A percentile compares a stretch with the other conserved stretches of the same genome.
These are phyloP conservation scores for Anser cygnoides DNA, from an alignment of 2,113 vertebrate genomes.

Conservation along the genomic window DNA sequence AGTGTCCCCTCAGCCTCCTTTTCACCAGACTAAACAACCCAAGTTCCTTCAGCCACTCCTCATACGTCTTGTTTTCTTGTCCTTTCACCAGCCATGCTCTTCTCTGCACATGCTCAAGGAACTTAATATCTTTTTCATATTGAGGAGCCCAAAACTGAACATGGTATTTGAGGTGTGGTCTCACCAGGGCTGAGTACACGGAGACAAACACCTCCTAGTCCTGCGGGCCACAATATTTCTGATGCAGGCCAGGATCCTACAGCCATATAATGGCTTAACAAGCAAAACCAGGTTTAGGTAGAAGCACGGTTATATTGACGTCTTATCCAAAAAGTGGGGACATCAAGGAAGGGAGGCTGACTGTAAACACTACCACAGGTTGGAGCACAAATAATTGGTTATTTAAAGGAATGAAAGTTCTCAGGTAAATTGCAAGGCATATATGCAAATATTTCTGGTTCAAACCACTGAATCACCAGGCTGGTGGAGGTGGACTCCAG, in stretches of 20 bases:
- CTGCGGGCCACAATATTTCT: not conserved
- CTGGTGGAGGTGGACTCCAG: not conserved
- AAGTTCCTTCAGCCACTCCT: no score
- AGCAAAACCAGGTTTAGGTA: not conserved
- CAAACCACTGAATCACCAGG: not conserved
- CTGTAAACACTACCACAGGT: not conserved
- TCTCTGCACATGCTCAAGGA: no score
- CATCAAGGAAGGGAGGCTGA: not conserved
- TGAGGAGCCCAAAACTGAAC: no score
- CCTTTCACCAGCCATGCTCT: no score
- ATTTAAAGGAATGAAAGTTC: not conserved
- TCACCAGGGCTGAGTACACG: not conserved
- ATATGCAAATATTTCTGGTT: not conserved
- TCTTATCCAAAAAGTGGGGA: not conserved
- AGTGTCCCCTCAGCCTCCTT: no score
- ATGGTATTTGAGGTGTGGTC: not conserved
- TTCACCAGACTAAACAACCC: no score
- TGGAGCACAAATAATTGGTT: not conserved
- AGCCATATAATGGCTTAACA: not conserved
- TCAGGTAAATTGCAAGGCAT: not conserved
- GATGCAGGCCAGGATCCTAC: not conserved
- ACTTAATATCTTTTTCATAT: no score
- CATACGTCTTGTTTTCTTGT: no score
- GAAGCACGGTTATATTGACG: not conserved
- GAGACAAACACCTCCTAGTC: not conserved